Base-by-base conservation (phyloP, 2,888 invertebrate species). In the Gastrophysa polygoni region DNA sequence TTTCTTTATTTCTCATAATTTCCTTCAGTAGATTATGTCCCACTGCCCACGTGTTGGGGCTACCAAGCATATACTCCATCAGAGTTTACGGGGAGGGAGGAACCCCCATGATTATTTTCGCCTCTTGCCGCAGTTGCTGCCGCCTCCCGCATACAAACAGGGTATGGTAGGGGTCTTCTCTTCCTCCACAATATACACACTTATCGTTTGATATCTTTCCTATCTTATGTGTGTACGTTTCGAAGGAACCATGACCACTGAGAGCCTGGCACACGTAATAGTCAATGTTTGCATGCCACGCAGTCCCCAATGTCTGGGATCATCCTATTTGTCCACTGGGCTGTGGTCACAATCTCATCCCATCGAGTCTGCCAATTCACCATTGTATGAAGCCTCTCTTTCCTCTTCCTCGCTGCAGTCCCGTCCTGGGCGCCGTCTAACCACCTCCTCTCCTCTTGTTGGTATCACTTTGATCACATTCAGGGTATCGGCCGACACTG, bases 321-420 rank as follows among this genome's bases (percentile, higher is more conserved):
- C 7, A 34, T 49, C 49, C 4, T 20, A 7, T 48, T 34, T 7
- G 50, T 59, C 51, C 51, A 59, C 20, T 48, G 48, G 17, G 28
- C 47, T 3, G n/a, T 57, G 1, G 1, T 21, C 14, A 3, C 5
- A 29, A 14, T 21, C 11, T 20, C 28, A 10, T 50, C 21, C 59
- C 59, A 59, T 28, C 28, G 21, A 18, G 7, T 28, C 18, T 57
- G 48, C 57, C 48, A 57, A 2, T 57, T 18, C 14, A 28, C 17
- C n/a, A 51, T 32, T 32, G 29, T 51, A 16, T 17, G n/a, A 16
- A 8, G 29, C 17, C 28, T 51, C n/a, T n/a, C 28, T 32, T n/a
- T n/a, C 3, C n/a, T 49, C 4, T 46, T n/a, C n/a, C n/a, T n/a
- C n/a, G n/a, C n/a, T n/a, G n/a, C n/a, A n/a, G n/a, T n/a, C n/a